Conservation (phyloP, 1,140 invertebrate genomes). For the Adelges cooleyi region DNA sequence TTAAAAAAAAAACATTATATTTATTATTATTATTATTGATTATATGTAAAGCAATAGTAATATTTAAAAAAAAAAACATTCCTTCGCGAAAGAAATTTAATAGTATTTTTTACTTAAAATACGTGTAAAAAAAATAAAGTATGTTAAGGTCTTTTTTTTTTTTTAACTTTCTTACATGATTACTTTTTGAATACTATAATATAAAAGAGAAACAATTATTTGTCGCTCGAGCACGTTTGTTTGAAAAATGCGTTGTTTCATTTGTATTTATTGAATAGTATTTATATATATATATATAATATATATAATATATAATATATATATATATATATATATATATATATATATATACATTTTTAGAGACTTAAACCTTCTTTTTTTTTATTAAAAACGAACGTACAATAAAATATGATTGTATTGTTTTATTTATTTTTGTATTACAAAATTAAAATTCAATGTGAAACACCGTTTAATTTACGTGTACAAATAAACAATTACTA, state of each 20-base stretch:
- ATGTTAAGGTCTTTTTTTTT: not conserved
- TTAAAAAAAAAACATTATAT: slow-evolving; percentile 16
- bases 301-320: not conserved
- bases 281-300: too few species aligned
- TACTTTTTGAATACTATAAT: too few species aligned
- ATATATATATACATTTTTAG: slow-evolving; percentile 15
- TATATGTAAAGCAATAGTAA: too few species aligned
- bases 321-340: too few species aligned
- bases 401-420: slow-evolving; percentile 8
- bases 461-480: slow-evolving; percentile 17
- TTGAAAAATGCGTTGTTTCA: not conserved
- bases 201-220: too few species aligned
- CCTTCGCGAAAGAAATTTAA: not conserved
- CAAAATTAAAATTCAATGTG: slow-evolving; percentile 24
- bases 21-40: not conserved
- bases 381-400: slow-evolving; percentile 8
- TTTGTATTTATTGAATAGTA: slow-evolving; percentile 11
- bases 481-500: slow-evolving; percentile 20
- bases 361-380: slow-evolving; percentile 14
- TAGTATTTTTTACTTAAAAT: slow-evolving; percentile 2
- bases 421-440: slow-evolving; percentile 29
- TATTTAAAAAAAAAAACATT: slow-evolving; percentile 5
- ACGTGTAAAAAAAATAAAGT: not conserved
- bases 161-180: not conserved
- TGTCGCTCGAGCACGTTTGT: slow-evolving; percentile 13